Evolutionary conservation across 2,113 vertebrate genomes (phyloP), one percentile per base, ranked within the genome.

Genomic region (Odontophorus gujanensis): DNA sequence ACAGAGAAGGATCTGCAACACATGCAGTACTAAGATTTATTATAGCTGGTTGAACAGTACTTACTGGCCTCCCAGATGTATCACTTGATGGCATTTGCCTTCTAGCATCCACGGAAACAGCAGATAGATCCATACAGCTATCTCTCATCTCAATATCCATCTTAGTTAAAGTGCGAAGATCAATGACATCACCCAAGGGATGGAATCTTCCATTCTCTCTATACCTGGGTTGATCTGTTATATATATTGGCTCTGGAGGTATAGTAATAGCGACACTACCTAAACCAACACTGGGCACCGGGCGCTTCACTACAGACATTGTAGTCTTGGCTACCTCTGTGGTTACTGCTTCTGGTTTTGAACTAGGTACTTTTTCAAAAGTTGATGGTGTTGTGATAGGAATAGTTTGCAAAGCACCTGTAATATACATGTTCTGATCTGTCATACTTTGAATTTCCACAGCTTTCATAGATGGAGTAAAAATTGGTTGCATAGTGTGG

Each of bases 41-140:
- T 91, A 99, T 98, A 94, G 98, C 98, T 76, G 99, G 98, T 79
- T 99, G 98, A 42, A 99, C 97, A 73, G 99, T 97, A 90, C 99
- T 99, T 30, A 98, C 98, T 93, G 98, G 98, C 73, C 98, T 97
- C 17, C 97, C 98, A 92, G 94, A 97, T 28, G 89, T 74, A 45
- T 99, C 98, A 93, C 89, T 98, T 84, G 96, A 58, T 82, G 97
- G 90, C 55, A 96, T 97, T 75, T 98, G 98, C 66, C 98, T 97
- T 97, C 97, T 98, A 76, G 97, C 73, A 12, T 99, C 98, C 61
- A 97, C 75, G 12, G 97, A 69, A 94, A 97, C 90, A 57, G 98
- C 97, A 91, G 99, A 98, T 59, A 98, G 97, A 92, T 98, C 97
- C 94, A 98, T 94, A 59, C 98, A 98, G 93, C 97, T 97, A 61